Conservation (phyloP, 1,140 invertebrate genomes). For the Daktulosphaira vitifoliae region DNA sequence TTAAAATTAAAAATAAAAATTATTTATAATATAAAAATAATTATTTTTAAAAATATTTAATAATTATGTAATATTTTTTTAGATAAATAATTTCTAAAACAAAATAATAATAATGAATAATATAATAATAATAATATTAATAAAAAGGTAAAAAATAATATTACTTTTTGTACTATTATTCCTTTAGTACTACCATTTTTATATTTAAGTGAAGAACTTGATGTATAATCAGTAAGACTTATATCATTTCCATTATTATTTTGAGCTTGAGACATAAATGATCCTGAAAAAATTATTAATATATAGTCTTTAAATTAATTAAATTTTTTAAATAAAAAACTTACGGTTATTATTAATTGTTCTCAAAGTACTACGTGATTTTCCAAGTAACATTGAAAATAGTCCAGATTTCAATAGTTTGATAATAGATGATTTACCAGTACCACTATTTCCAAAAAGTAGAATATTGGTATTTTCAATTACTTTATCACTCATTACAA, state of each 20-base stretch:
- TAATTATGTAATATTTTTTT: too few relatives aligned
- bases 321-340: neutral
- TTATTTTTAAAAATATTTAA: too few relatives aligned
- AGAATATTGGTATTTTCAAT: slow-evolving; percentile 64
- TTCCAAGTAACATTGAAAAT: slow-evolving; percentile 22
- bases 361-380: slow-evolving; percentile 21
- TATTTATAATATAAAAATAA: too few relatives aligned
- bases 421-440: slow-evolving; percentile 66
- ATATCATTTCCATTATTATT: slow-evolving; percentile 24
- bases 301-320: too few relatives aligned
- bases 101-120: too few relatives aligned
- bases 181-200: slow-evolving; percentile 12
- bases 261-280: neutral
- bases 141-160: too few relatives aligned
- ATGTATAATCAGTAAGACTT: slow-evolving; percentile 14
- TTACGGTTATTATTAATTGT: slow-evolving; percentile 23
- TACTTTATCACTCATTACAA: slow-evolving; percentile 55
- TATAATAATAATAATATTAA: too few relatives aligned
- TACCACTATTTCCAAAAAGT: slow-evolving; percentile 65
- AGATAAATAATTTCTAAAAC: too few relatives aligned
- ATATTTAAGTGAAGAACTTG: slow-evolving; percentile 9
- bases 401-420: slow-evolving; percentile 42
- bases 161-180: slow-evolving; percentile 24
- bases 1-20: too few relatives aligned
- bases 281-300: neutral